A percentile compares a stretch with the other conserved stretches of the same genome.
Conservation (phyloP, 2,797 vertebrate species). For the Acrocephalus scirpaceus region DNA sequence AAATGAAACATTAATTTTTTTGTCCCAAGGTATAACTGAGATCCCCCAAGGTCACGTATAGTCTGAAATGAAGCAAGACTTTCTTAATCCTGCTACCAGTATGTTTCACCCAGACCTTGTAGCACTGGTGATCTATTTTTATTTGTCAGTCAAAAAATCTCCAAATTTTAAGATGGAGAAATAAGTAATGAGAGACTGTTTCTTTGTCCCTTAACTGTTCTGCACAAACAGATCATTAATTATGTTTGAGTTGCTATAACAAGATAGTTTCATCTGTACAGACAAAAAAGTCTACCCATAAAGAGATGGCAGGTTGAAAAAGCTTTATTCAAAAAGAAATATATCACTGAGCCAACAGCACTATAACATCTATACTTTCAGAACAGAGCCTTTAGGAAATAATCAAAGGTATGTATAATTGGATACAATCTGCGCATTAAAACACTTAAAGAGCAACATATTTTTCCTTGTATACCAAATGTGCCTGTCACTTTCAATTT, state of each 20-base stretch:
- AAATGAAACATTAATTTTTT: constrained; percentile 71
- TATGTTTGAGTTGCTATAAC: not conserved
- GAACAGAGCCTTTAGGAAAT: not conserved
- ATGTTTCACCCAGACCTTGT: not conserved
- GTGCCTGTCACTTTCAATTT: not conserved
- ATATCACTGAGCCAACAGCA: not conserved
- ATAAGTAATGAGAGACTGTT: not conserved
- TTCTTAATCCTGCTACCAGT: not conserved
- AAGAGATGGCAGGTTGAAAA: not conserved
- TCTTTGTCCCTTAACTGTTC: not conserved
- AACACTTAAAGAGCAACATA: not conserved
- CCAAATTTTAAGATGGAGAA: not conserved
- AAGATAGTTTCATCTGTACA: not conserved
- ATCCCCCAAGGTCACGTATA: constrained; percentile 72
- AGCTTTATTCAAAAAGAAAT: not conserved
- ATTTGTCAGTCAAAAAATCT: not conserved
- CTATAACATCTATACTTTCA: not conserved
- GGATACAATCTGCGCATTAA: not conserved
- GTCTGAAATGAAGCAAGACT: constrained; percentile 59
- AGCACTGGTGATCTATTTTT: not conserved
- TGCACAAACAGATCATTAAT: constrained; percentile 8
- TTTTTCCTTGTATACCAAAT: not conserved
- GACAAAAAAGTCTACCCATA: not conserved
- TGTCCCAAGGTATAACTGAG: constrained; percentile 61
- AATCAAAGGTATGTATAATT: not conserved